Base-by-base conservation (phyloP, 2,888 invertebrate genomes). In the Vesta saturnalis region DNA sequence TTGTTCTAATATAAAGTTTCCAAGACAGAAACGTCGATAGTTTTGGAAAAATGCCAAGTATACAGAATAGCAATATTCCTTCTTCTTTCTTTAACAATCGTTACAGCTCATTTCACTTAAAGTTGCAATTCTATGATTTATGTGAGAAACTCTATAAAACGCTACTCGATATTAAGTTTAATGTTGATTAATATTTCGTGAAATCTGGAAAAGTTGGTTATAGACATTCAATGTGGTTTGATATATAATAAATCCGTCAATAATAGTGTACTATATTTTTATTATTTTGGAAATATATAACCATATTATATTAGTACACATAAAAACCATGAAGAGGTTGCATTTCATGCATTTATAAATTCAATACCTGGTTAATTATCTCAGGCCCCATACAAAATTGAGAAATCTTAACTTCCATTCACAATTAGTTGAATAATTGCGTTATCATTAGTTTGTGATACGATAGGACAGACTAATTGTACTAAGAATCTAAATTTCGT, bases 41-140 rank as follows among this genome's bases (percentile, higher is more conserved):
- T 22, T 47, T 19, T 19, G 22, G 47, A 14, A 59, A 47, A 59
- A 1, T 46, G 59, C 57, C 57, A 57, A 10, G n/a, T 39, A 18
- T 8, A 16, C 15, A 35, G 39, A 57, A 57, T 39, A 35, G 19
- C 57, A 35, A 14, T 56, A 56, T n/a, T 55, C n/a, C 23, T 14
- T n/a, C 55, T 18, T 2, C 55, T 16, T 57, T 43, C 43, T 43
- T 43, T 43, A 43, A 2, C 14, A 43, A n/a, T 14, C 43, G 43
- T 43, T 43, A 43, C 43, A 43, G 43, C n/a, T n/a, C n/a, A n/a
- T n/a, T n/a, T n/a, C n/a, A n/a, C n/a, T n/a, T n/a, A n/a, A n/a
- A n/a, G n/a, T 43, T 43, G 3, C n/a, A n/a, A 43, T 14, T 43
- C 12, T 43, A 5, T 43, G 43, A 43, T 43, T 43, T 43, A 43